Percentiles rank a stretch among this genome's conserved stretches.
phyloP scores from a whole-genome alignment of 2,113 vertebrate species.

The Phaethornis superciliosus region DNA sequence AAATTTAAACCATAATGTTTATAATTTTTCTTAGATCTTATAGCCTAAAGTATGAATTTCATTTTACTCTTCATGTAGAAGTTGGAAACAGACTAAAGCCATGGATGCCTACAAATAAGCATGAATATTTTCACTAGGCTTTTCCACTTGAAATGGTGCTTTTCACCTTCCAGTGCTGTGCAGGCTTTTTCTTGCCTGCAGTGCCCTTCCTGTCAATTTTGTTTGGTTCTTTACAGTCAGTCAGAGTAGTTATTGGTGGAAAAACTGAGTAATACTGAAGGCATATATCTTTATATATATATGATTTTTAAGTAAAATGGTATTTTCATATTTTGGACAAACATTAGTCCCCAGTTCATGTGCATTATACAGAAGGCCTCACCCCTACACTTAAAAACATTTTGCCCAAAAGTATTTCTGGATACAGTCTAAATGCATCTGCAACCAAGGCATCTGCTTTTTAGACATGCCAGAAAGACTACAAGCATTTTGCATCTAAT shows the following conservation, averaged over 20 bases:
- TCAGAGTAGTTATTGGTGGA: not conserved
- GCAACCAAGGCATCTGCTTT: not conserved
- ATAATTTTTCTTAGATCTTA: not conserved
- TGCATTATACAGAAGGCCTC: not conserved
- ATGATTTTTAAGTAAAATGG: not conserved
- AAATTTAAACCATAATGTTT: not conserved
- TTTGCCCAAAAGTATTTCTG: not conserved
- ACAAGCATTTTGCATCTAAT: not conserved
- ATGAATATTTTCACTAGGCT: conserved; percentile 5
- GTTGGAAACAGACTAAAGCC: not conserved
- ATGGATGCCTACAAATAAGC: not conserved
- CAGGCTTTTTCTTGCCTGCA: not conserved
- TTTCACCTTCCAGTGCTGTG: not conserved
- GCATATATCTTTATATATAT: not conserved
- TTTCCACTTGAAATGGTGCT: not conserved
- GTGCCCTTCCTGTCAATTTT: not conserved
- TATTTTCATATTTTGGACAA: not conserved
- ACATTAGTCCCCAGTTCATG: not conserved
- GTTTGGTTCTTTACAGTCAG: not conserved
- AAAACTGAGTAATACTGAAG: not conserved
- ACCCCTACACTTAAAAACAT: not conserved
- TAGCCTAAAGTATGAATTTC: not conserved
- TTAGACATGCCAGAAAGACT: not conserved
- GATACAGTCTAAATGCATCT: not conserved
- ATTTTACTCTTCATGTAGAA: not conserved